phyloP scores from a whole-genome alignment of 2,888 invertebrate genomes.

The Temnothorax rugatulus region DNA sequence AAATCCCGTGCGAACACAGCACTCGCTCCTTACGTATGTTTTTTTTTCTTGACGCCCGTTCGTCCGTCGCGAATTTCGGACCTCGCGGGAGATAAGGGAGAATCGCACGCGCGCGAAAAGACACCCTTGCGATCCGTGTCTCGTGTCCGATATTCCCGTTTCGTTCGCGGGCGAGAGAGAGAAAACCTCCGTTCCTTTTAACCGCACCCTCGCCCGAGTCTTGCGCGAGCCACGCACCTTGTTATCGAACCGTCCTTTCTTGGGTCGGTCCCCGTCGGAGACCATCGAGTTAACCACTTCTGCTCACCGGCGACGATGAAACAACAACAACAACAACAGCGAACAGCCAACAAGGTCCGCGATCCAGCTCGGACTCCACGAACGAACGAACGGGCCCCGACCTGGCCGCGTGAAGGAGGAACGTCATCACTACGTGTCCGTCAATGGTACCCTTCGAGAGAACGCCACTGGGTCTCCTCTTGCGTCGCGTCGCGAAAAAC shows the following conservation, averaged over 20 bases:
- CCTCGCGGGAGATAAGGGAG: slow-evolving; percentile 22
- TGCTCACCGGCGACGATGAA: slow-evolving; percentile 48
- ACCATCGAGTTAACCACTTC: slow-evolving; percentile 56
- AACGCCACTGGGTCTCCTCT: slow-evolving; percentile 24
- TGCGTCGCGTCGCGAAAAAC: slow-evolving; percentile 6
- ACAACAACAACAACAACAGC: slow-evolving; percentile 57
- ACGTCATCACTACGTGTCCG: slow-evolving; percentile 29
- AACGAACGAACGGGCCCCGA: slow-evolving; percentile 58
- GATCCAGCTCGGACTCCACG: neutral
- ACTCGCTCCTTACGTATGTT: slow-evolving; percentile 69
- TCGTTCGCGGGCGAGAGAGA: slow-evolving; percentile 13
- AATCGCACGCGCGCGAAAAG: slow-evolving; percentile 32
- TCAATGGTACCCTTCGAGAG: slow-evolving; percentile 34
- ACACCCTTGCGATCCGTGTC: neutral
- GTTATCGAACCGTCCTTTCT: slow-evolving; percentile 31
- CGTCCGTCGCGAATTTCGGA: slow-evolving; percentile 49
- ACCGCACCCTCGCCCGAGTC: slow-evolving; percentile 25
- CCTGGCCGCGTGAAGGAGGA: slow-evolving; percentile 34
- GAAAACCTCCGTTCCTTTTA: slow-evolving; percentile 4
- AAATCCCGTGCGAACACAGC: slow-evolving; percentile 82
- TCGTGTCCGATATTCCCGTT: slow-evolving; percentile 28
- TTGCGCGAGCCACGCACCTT: slow-evolving; percentile 26
- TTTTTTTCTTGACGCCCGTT: slow-evolving; percentile 61
- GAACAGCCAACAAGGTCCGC: slow-evolving; percentile 49
- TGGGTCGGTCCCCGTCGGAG: slow-evolving; percentile 8